These are phyloP conservation scores for Drosophila flavopinicola DNA, from an alignment of 2,888 invertebrate species.

Conservation along the genomic window DNA sequence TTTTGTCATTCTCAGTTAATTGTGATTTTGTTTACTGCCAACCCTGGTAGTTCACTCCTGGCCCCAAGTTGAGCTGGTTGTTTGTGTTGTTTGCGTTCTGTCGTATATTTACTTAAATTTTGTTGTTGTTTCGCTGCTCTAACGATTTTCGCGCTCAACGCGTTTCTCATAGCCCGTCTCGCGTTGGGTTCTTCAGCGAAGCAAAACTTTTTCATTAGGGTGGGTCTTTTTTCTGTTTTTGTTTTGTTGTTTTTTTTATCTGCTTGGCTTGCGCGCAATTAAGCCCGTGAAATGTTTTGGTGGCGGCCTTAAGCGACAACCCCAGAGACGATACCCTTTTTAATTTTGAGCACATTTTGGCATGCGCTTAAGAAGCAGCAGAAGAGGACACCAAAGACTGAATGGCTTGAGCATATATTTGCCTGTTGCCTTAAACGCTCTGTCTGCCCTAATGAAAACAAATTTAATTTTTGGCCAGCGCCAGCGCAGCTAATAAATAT, in stretches of 20 bases:
- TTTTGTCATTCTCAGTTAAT: constrained; percentile 76
- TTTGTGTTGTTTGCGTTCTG: constrained; percentile 63
- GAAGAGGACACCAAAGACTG: constrained; percentile 3
- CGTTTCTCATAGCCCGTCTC: constrained; percentile 47
- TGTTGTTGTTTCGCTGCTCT: constrained; percentile 62
- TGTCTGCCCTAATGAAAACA: constrained; percentile 70
- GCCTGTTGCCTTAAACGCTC: constrained; percentile 52
- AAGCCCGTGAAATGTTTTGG: constrained; percentile 69
- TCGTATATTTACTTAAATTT: constrained; percentile 72
- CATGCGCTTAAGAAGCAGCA: constrained; percentile 26
- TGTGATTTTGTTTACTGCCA: constrained; percentile 77
- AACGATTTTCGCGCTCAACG: constrained; percentile 66
- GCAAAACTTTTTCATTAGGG: constrained; percentile 74
- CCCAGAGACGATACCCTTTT: constrained; percentile 65
- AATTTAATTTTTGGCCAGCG: constrained; percentile 66
- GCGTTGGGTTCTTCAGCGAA: constrained; percentile 21
- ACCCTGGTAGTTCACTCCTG: constrained; percentile 20
- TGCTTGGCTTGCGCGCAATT: constrained; percentile 76
- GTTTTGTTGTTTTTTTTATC: constrained; percentile 45
- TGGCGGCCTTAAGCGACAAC: constrained; percentile 28
- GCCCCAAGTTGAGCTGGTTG: constrained; percentile 37
- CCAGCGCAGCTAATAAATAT: constrained; percentile 66
- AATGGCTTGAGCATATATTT: constrained; percentile 40
- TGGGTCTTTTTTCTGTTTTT: constrained; percentile 2
- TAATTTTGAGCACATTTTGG: constrained; percentile 60